Percentiles rank a stretch among this genome's conserved stretches.
Conservation (phyloP, 2,113 vertebrate genomes). For the Taxidea taxus region DNA sequence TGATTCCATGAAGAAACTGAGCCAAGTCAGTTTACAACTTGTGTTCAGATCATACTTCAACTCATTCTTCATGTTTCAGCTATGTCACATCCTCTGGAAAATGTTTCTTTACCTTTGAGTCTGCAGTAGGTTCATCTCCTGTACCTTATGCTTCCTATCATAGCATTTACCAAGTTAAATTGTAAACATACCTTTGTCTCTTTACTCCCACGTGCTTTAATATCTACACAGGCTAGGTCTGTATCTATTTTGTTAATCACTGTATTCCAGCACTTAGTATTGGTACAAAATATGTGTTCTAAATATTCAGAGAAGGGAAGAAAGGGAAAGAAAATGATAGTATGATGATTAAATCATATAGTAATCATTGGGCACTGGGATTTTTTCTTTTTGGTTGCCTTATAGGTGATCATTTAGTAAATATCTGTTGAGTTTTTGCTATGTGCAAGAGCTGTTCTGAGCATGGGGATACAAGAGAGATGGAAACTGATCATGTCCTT, state of each 20-base stretch:
- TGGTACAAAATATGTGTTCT: rapidly evolving
- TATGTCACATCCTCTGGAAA: background rate
- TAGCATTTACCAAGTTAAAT: background rate
- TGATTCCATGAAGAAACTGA: background rate
- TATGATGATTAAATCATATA: background rate
- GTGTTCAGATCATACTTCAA: background rate
- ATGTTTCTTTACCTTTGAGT: background rate
- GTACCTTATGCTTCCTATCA: background rate
- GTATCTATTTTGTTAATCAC: background rate
- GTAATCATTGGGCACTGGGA: background rate
- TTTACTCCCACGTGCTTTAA: background rate
- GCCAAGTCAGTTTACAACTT: background rate
- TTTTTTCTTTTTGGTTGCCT: background rate
- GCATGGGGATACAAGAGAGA: background rate
- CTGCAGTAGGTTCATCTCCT: background rate
- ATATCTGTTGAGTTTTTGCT: background rate
- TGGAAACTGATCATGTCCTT: background rate
- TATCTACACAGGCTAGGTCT: background rate
- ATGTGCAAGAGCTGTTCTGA: background rate
- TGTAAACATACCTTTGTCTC: background rate
- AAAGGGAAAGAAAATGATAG: background rate
- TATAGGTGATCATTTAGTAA: background rate
- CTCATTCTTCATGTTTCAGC: background rate
- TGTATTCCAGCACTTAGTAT: background rate
- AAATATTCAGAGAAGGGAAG: background rate